A percentile compares a stretch with the other conserved stretches of the same genome.
These are phyloP conservation scores for Disparrhopalites patrizii DNA, from an alignment of 2,888 invertebrate species.

Conservation along the genomic window DNA sequence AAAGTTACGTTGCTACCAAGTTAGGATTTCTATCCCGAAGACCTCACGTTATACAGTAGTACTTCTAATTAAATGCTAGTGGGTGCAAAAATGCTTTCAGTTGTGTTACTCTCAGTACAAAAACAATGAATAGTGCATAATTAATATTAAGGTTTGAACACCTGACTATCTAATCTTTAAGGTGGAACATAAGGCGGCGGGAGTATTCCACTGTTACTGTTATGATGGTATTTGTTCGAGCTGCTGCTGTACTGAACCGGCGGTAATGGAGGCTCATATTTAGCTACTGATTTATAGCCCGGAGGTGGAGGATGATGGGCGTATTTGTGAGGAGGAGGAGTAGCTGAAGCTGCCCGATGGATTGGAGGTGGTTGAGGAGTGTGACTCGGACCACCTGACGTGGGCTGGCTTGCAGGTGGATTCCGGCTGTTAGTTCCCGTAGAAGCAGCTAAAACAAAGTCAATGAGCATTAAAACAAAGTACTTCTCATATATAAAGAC, in stretches of 20 bases:
- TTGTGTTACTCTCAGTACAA: neutral
- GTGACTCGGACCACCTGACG: conserved; percentile 17
- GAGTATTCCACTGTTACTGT: conserved; percentile 37
- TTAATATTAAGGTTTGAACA: no score
- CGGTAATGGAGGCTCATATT: conserved; percentile 87
- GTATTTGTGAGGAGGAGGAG: conserved; percentile 43
- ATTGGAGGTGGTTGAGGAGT: conserved; percentile 29
- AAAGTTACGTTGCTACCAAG: no score
- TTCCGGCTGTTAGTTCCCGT: conserved; percentile 80
- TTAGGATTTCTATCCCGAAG: no score
- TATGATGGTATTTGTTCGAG: conserved; percentile 19
- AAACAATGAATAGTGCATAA: conserved; percentile 1
- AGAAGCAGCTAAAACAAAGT: no score
- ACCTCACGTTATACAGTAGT: no score
- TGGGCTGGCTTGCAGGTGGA: conserved; percentile 33
- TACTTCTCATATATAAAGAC: no score
- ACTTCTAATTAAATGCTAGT: no score
- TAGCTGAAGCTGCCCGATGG: conserved; percentile 35
- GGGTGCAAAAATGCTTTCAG: neutral
- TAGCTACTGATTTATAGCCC: conserved; percentile 58
- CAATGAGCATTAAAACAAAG: no score
- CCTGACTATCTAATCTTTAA: no score
- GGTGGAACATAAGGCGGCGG: conserved; percentile 97
- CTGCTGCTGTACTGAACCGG: conserved; percentile 56
- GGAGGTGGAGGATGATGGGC: conserved; percentile 12